Conservation (phyloP, 1,140 invertebrate genomes). For the Neodiprion fabricii region DNA sequence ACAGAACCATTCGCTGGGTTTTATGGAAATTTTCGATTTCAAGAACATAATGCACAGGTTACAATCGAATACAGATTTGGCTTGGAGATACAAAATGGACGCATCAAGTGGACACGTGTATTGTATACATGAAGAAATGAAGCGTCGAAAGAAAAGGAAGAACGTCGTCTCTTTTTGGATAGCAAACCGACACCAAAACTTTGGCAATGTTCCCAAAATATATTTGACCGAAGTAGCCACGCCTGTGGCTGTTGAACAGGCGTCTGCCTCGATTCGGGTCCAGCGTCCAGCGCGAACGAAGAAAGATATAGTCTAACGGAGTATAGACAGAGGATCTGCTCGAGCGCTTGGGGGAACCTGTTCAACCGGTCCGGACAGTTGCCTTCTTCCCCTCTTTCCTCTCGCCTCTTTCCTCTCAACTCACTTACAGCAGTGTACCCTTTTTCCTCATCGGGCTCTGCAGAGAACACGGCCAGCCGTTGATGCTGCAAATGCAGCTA, state of each 20-base stretch:
- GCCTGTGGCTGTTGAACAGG: not conserved
- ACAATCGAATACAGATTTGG: too few species aligned
- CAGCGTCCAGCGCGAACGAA: constrained; percentile 39
- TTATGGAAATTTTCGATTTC: too few species aligned
- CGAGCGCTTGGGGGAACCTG: constrained; percentile 49
- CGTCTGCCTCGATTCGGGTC: constrained; percentile 19
- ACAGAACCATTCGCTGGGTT: too few species aligned
- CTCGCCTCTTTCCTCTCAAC: constrained; percentile 14
- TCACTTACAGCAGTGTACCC: not conserved
- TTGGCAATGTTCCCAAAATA: not conserved
- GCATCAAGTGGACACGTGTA: too few species aligned
- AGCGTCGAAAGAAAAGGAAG: too few species aligned
- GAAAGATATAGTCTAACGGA: constrained; percentile 55
- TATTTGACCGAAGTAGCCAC: not conserved
- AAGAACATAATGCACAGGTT: too few species aligned
- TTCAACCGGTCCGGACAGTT: constrained; percentile 51
- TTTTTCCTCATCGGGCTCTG: not conserved
- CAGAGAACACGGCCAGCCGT: not conserved
- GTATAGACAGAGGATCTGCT: constrained; percentile 49
- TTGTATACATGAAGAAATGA: too few species aligned
- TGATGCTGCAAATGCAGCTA: not conserved
- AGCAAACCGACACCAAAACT: not conserved
- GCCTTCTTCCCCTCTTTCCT: constrained; percentile 35
- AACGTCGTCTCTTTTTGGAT: too few species aligned
- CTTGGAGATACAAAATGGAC: too few species aligned